A percentile compares a stretch with the other conserved stretches of the same genome.
These are phyloP conservation scores for Channallabes apus DNA, from an alignment of 2,797 vertebrate genomes.

Conservation along the genomic window DNA sequence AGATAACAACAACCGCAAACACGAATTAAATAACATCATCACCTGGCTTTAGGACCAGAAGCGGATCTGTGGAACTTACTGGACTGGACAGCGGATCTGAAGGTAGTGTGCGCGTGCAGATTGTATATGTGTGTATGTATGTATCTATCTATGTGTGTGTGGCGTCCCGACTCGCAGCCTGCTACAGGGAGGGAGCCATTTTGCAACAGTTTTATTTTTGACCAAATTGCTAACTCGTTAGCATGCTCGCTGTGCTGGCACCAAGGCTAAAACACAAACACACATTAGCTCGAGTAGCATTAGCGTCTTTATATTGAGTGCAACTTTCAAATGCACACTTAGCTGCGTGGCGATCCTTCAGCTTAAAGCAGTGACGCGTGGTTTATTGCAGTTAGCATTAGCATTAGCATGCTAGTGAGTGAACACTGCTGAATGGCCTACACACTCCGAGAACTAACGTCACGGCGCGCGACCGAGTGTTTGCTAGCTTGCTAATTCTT, in stretches of 20 bases:
- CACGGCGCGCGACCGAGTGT: conserved; percentile 29
- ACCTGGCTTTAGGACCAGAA: background rate
- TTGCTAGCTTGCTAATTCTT: background rate
- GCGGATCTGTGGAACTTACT: conserved; percentile 38
- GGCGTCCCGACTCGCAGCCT: conserved; percentile 41
- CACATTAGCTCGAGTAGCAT: background rate
- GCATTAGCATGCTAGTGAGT: conserved; percentile 32
- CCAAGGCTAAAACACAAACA: background rate
- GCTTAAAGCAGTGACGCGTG: background rate
- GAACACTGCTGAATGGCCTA: conserved; percentile 53
- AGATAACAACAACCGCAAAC: conserved; percentile 26
- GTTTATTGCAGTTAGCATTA: conserved; percentile 1
- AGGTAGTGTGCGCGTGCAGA: conserved; percentile 47
- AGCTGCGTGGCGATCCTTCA: background rate
- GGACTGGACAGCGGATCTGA: conserved; percentile 40
- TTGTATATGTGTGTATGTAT: conserved; percentile 34
- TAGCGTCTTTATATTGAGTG: background rate
- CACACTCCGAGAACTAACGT: conserved; percentile 31
- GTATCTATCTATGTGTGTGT: background rate
- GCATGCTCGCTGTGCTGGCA: conserved; percentile 25
- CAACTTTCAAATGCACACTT: background rate
- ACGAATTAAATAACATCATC: background rate
- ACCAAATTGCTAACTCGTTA: conserved; percentile 48
- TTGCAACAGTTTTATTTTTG: conserved; percentile 59
- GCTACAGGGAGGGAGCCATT: conserved; percentile 58